These are phyloP conservation scores for Pseudomyrmex concolor DNA, from an alignment of 1,140 invertebrate species.

Conservation along the genomic window DNA sequence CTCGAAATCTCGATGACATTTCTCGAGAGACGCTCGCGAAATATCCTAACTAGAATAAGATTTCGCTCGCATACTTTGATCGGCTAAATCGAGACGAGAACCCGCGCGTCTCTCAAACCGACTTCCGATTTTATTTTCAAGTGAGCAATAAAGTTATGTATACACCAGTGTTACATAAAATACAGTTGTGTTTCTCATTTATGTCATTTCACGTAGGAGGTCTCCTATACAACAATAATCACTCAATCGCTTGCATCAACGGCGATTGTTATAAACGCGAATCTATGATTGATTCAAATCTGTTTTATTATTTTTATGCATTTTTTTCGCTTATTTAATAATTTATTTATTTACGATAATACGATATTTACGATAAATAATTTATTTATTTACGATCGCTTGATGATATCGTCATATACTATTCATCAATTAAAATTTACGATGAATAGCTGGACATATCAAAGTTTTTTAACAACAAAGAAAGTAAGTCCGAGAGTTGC, in stretches of 20 bases:
- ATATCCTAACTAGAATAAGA: conserved; percentile 13
- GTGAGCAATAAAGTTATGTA: neutral
- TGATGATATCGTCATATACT: no score
- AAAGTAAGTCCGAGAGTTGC: neutral
- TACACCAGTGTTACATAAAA: conserved; percentile 26
- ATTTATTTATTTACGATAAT: no score
- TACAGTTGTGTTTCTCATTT: conserved; percentile 28
- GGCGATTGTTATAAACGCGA: conserved; percentile 8
- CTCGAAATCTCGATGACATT: conserved; percentile 63
- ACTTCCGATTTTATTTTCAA: conserved; percentile 39
- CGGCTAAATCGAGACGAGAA: neutral
- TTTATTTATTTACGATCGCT: no score
- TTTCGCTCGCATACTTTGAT: conserved; percentile 4
- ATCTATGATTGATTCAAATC: neutral
- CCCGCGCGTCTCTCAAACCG: conserved; percentile 37
- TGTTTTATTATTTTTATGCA: no score
- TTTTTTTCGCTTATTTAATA: no score
- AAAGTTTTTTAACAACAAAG: neutral
- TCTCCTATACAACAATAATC: conserved; percentile 10
- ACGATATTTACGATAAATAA: no score
- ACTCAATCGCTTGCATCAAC: conserved; percentile 38
- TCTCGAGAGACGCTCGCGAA: neutral
- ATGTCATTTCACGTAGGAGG: conserved; percentile 31
- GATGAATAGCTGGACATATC: no score
- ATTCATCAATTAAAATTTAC: no score